Base-by-base conservation (phyloP, 2,888 invertebrate genomes). In the Calliphora vomitoria region DNA sequence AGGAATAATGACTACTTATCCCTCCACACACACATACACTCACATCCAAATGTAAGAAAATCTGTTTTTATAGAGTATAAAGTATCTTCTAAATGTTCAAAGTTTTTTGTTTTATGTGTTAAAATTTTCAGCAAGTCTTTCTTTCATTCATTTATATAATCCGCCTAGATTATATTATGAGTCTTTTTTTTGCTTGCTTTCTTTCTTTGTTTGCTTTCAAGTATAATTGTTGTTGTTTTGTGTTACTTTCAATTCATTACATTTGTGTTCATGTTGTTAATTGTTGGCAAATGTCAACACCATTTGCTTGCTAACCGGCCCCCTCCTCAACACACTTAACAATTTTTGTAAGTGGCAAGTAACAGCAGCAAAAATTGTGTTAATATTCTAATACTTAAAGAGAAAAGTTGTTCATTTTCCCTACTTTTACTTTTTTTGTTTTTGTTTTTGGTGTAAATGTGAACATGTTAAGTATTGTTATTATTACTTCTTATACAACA, bases 261-360 rank as follows among this genome's bases (percentile, higher is more conserved):
- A 82, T 86, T 82, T 75, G 50, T 68, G 81, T 68, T 87, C 80
- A 84, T 87, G 72, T 81, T 78, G 83, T 84, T 87, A 87, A 87
- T 87, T 87, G 87, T 78, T 87, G 84, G 84, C 78, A 87, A 87
- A 84, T 84, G 87, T 87, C 87, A 87, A 84, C 87, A 87, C 87
- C 78, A 84, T 66, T 74, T 75, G 76, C 47, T 41, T 55, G 38
- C 47, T 35, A 11, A 44, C 44, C 44, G 13, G 11, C 38, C 20
- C 3, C 44, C n/a, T 18, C 44, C 50, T 35, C 18, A 5, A 11
- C 6, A 0, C 13, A 0, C 25, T 4, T 38, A 31, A 6, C 35
- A 82, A 13, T 66, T 66, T 4, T 53, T 8, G 18, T 3, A 85
- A 69, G 81, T 78, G 66, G 64, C 81, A 76, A 74, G 69, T 44